phyloP scores from a whole-genome alignment of 2,113 vertebrate genomes.

The Bungarus multicinctus region DNA sequence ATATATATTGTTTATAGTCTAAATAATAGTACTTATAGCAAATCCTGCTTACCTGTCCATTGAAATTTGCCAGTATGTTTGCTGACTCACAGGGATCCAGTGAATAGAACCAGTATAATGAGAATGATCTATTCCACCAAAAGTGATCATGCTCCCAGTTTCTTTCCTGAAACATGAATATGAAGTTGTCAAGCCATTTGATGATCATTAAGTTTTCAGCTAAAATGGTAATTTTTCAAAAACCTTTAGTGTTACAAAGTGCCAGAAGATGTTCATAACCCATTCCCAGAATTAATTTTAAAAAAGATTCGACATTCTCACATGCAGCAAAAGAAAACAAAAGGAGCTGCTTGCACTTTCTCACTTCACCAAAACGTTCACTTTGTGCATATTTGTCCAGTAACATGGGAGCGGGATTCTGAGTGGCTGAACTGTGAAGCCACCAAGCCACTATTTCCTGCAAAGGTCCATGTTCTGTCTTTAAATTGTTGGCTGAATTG shows the following conservation, averaged over 20 bases:
- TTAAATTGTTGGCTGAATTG: no score
- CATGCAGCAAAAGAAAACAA: background rate
- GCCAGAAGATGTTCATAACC: no score
- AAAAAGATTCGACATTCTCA: background rate
- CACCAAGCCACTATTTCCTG: background rate
- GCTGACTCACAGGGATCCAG: constrained; percentile 71
- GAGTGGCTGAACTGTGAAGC: background rate
- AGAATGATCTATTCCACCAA: constrained; percentile 65
- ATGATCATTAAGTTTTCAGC: background rate
- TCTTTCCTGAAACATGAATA: background rate
- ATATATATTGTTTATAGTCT: background rate
- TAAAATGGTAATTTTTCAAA: background rate
- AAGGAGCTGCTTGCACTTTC: background rate
- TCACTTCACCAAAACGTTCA: background rate
- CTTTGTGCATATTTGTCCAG: background rate
- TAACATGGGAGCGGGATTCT: background rate
- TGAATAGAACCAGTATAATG: constrained; percentile 64
- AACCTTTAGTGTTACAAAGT: no score
- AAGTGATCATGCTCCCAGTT: constrained; percentile 66
- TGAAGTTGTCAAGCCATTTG: background rate
- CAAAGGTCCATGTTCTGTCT: background rate
- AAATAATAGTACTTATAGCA: background rate
- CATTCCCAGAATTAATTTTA: background rate
- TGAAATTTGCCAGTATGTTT: constrained; percentile 75
- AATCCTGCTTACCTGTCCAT: constrained; percentile 71